Conservation (phyloP, 2,888 invertebrate species). For the Xanthorhoe spadicearia region DNA sequence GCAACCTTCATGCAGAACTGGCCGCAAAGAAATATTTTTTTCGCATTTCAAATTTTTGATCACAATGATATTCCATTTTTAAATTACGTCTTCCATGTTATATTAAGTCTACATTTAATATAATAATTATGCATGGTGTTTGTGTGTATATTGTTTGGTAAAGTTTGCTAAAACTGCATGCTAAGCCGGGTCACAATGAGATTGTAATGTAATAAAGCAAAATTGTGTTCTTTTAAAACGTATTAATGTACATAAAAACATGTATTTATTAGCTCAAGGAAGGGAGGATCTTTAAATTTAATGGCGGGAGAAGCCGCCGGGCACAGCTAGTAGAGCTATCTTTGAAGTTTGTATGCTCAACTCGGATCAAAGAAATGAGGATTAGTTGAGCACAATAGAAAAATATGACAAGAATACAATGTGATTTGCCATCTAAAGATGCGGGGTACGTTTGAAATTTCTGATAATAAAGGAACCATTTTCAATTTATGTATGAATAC, state of each 20-base stretch:
- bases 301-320: too few species aligned
- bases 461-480: constrained; percentile 8
- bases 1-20: constrained; percentile 56
- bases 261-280: too few species aligned
- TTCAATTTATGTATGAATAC: constrained; percentile 1
- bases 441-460: neutral
- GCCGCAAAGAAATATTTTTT: constrained; percentile 37
- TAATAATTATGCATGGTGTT: too few species aligned
- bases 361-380: neutral
- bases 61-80: constrained; percentile 15
- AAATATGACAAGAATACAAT: constrained; percentile 22
- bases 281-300: too few species aligned
- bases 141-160: too few species aligned
- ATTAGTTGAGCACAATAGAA: constrained; percentile 4
- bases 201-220: too few species aligned
- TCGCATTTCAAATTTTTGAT: constrained; percentile 23
- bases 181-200: too few species aligned
- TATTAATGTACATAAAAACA: too few species aligned
- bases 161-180: too few species aligned
- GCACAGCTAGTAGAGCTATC: too few species aligned
- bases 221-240: too few species aligned
- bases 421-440: neutral
- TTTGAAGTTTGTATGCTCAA: constrained; percentile 4
- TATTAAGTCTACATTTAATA: too few species aligned
- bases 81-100: neutral